Percentiles rank a stretch among this genome's conserved stretches.
Conservation (phyloP, 2,797 vertebrate genomes). For the Antrozous pallidus region DNA sequence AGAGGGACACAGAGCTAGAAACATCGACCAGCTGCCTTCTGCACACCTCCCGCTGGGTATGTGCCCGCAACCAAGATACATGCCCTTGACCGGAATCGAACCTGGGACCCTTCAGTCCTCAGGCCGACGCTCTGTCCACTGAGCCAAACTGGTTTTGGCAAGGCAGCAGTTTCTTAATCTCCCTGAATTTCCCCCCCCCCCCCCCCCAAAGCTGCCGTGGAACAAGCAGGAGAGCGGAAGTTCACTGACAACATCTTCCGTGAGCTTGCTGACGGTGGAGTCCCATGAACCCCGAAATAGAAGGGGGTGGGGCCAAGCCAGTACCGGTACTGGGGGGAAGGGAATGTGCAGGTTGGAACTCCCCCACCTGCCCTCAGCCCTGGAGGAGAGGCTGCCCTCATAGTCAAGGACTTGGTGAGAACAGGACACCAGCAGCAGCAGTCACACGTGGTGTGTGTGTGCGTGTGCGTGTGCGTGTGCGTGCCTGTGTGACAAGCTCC, state of each 20-base stretch:
- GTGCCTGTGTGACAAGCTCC: not conserved
- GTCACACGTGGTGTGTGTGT: not conserved
- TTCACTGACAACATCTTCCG: not conserved
- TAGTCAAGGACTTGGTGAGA: not conserved
- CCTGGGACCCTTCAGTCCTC: no score
- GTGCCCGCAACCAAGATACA: no score
- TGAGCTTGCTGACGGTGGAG: not conserved
- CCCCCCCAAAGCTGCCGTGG: rapidly evolving
- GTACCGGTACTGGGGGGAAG: not conserved
- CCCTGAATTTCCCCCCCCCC: not conserved
- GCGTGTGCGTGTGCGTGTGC: not conserved
- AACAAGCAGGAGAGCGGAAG: not conserved
- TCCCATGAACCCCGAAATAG: not conserved
- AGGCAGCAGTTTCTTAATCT: not conserved
- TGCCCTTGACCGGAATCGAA: no score
- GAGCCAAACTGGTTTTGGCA: no score
- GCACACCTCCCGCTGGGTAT: no score
- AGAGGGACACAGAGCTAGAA: no score
- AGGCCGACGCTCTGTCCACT: no score
- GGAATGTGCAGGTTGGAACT: not conserved
- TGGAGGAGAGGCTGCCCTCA: not conserved
- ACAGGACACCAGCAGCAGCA: not conserved
- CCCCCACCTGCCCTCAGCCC: not conserved
- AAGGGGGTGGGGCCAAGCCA: not conserved
- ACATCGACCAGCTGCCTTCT: no score